These are phyloP conservation scores for Temnothorax longispinosus DNA, from an alignment of 1,140 invertebrate species.

Conservation along the genomic window DNA sequence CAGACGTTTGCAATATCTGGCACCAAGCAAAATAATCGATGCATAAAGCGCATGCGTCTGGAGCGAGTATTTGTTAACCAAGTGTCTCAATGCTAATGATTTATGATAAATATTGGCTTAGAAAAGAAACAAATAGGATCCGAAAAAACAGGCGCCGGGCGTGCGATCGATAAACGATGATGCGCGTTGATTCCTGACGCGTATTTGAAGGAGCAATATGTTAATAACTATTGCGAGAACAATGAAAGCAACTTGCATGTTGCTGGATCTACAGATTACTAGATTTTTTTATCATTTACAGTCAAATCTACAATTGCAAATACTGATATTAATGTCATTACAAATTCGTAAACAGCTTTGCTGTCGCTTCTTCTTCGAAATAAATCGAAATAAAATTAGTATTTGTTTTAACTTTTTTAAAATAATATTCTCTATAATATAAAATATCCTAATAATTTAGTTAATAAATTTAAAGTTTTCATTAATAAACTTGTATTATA, in stretches of 20 bases:
- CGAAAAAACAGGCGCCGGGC: not conserved
- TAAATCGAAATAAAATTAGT: not conserved
- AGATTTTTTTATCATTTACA: not conserved
- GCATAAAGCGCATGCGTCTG: constrained; percentile 67
- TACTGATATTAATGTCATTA: not conserved
- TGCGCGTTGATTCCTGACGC: not conserved
- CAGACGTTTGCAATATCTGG: constrained; percentile 66
- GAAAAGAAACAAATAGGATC: constrained; percentile 25
- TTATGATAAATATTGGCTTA: constrained; percentile 50
- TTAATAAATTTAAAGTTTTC: not conserved
- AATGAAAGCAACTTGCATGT: not conserved
- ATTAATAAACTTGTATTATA: not conserved
- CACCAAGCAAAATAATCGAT: constrained; percentile 72
- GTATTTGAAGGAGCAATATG: not conserved
- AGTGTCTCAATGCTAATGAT: constrained; percentile 42
- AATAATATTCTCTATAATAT: too few species aligned
- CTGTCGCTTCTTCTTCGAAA: not conserved
- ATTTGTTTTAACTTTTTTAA: not conserved
- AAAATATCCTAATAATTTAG: too few species aligned
- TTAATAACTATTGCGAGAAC: constrained; percentile 2
- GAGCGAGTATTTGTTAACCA: constrained; percentile 65
- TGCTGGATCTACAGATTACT: not conserved
- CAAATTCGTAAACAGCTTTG: not conserved
- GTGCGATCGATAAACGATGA: constrained; percentile 29
- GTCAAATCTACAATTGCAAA: too few species aligned